Evolutionary conservation across 2,113 vertebrate genomes (phyloP), one percentile per base, ranked within the genome.

Genomic region (Pelobates fuscus): DNA sequence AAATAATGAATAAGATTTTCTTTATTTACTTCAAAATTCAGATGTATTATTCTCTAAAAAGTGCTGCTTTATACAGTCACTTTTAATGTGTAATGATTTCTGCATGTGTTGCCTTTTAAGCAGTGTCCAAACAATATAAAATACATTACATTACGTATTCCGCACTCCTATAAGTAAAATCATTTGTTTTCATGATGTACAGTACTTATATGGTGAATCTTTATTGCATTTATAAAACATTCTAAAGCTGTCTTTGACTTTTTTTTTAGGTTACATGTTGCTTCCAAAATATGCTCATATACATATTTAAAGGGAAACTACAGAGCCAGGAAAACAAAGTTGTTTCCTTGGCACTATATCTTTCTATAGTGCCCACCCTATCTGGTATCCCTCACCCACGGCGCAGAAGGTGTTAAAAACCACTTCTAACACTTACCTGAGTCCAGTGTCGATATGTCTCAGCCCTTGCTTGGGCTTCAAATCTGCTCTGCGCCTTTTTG

Each of bases 171-270:
- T 20, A 55, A 55, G n/a, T 23, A 55, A 55, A 21, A 55, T 23
- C 20, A 12, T 55, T 55, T 55, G 20, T 55, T 55, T 55, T 49
- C 52, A 20, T 55, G 52, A 55, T 55, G 21, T 55, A 55, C 2
- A 55, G 20, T 55, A 5, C 52, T 55, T 55, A 55, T 55, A 55
- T 55, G 21, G 52, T 20, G 52, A 55, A 55, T 12, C 6, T 20
- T 55, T 55, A 55, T 55, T 55, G 52, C 20, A 23, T 55, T 55
- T 55, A 55, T 55, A 55, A 55, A 55, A 55, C 20, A 55, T 55
- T 55, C 20, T 12, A 23, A n/a, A 17, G 21, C 52, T 8, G 4
- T 52, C 10, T 52, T 17, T 52, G 46, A 2, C n/a, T 55, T 21
- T 5, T 21, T 55, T 20, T 17, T 21, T 21, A 23, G 52, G 52